Percentiles rank a stretch among this genome's conserved stretches.
Conservation (phyloP, 2,797 vertebrate species). For the Poeciliopsis gracilis region DNA sequence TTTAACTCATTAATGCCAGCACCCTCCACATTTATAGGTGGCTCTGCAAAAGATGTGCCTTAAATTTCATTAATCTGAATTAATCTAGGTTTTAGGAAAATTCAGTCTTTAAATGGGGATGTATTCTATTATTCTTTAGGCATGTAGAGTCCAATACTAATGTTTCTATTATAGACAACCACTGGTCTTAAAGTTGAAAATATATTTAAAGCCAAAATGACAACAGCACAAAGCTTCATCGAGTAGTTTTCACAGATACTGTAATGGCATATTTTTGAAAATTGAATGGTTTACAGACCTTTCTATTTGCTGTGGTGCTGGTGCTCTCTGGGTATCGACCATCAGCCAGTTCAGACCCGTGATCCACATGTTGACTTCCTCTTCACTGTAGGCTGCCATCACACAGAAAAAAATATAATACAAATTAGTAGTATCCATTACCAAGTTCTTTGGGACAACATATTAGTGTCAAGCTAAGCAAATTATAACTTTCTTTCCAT, state of each 20-base stretch:
- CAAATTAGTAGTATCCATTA: not conserved
- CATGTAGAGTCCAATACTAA: not conserved
- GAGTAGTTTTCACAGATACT: not conserved
- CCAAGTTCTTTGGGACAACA: not conserved
- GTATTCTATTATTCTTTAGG: not conserved
- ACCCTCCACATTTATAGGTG: not conserved
- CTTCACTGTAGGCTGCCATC: constrained; percentile 85
- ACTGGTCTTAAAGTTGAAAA: not conserved
- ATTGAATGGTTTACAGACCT: constrained; percentile 70
- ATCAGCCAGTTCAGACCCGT: constrained; percentile 86
- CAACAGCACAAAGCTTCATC: not conserved
- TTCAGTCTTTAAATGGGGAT: not conserved
- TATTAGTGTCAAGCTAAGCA: not conserved
- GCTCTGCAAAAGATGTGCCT: not conserved
- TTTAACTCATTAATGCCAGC: not conserved
- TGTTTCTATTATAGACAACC: not conserved
- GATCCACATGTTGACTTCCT: constrained; percentile 88
- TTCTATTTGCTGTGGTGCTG: constrained; percentile 83
- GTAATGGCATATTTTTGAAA: not conserved
- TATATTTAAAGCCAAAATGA: not conserved
- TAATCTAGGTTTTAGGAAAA: not conserved
- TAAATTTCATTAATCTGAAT: not conserved
- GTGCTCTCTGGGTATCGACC: constrained; percentile 80
- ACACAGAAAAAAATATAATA: not conserved
- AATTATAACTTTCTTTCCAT: not conserved